Conservation (phyloP, 1,140 invertebrate species). For the Calliopsis andreniformis region DNA sequence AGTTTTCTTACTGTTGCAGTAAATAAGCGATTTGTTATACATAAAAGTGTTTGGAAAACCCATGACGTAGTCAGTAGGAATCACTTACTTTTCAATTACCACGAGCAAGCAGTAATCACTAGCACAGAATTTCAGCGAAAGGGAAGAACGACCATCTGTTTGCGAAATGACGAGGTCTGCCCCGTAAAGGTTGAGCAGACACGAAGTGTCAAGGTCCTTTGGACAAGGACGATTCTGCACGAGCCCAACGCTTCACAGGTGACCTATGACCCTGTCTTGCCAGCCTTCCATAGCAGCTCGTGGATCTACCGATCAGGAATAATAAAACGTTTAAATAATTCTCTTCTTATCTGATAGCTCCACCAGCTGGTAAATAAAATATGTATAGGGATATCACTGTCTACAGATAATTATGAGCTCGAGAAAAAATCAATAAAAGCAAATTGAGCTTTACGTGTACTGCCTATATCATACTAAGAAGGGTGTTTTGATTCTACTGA, state of each 20-base stretch:
- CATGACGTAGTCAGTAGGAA: no score
- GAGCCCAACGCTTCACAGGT: conserved; percentile 23
- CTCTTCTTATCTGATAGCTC: conserved; percentile 18
- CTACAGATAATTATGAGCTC: conserved; percentile 15
- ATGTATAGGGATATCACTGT: not conserved
- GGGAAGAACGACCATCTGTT: conserved; percentile 2
- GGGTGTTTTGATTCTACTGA: no score
- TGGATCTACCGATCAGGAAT: not conserved
- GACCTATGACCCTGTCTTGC: conserved; percentile 47
- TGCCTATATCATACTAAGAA: no score
- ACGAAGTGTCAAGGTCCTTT: conserved; percentile 58
- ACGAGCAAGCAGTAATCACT: no score
- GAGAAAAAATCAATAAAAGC: conserved; percentile 25
- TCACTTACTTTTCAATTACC: no score
- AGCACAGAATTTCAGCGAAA: not conserved
- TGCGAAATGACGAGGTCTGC: conserved; percentile 53
- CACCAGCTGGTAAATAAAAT: conserved; percentile 9
- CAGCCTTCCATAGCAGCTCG: conserved; percentile 25
- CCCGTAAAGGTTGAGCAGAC: conserved; percentile 49
- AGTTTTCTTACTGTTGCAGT: no score
- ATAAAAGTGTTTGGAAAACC: no score
- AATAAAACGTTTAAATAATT: conserved; percentile 58
- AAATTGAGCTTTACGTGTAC: no score
- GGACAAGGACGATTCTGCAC: conserved; percentile 54
- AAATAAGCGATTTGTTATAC: no score